phyloP scores from a whole-genome alignment of 2,888 invertebrate species.

The Halictus quadricinctus region DNA sequence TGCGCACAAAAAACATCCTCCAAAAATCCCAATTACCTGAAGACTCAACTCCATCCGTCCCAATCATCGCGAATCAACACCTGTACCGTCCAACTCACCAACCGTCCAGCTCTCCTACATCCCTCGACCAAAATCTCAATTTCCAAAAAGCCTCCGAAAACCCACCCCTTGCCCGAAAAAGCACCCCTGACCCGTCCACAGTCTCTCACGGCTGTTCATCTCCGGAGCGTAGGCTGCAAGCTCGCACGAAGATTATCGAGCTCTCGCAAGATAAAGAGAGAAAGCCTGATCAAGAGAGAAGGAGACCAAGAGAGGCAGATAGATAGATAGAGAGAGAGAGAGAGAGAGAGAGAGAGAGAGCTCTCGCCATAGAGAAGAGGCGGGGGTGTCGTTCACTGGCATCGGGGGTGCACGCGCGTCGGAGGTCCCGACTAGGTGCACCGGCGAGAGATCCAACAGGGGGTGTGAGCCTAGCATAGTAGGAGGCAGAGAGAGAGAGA shows the following conservation, averaged over 20 bases:
- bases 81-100: too few relatives aligned
- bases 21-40: too few relatives aligned
- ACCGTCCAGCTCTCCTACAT: too few relatives aligned
- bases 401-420: slow-evolving; percentile 15
- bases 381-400: neutral
- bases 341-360: slow-evolving; percentile 1
- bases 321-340: neutral
- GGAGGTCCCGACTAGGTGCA: slow-evolving; percentile 45
- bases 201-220: slow-evolving; percentile 34
- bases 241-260: slow-evolving; percentile 74
- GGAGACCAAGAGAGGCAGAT: neutral
- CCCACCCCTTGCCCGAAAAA: neutral
- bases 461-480: slow-evolving; percentile 8
- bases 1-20: too few relatives aligned
- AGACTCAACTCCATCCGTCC: too few relatives aligned
- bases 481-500: neutral
- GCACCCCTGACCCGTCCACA: neutral
- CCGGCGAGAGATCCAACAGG: slow-evolving; percentile 34
- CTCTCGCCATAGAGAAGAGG: neutral
- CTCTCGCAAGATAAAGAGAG: slow-evolving; percentile 66
- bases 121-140: too few relatives aligned
- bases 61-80: too few relatives aligned
- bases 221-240: slow-evolving; percentile 47
- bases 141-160: neutral
- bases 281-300: slow-evolving; percentile 11